Evolutionary conservation across 2,888 invertebrate genomes (phyloP).

Genomic region (Chirona hameri): DNA sequence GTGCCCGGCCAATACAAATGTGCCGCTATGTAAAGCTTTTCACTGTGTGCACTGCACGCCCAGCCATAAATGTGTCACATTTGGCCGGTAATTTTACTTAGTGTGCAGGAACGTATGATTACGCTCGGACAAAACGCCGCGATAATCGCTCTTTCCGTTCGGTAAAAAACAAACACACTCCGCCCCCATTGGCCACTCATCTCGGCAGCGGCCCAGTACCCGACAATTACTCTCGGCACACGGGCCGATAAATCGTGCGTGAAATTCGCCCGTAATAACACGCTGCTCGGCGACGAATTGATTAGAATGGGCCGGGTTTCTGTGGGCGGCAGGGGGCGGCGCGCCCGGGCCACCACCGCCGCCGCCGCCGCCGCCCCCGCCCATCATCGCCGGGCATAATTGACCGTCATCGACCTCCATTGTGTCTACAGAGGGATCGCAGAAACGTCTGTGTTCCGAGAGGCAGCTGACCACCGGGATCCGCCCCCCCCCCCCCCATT

Average conservation of each 20-base stretch:
- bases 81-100: slow-evolving; percentile 25
- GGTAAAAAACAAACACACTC: slow-evolving; percentile 13
- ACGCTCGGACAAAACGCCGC: background rate
- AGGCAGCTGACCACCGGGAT: background rate
- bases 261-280: slow-evolving; percentile 22
- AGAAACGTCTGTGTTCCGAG: background rate
- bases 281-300: slow-evolving; percentile 7
- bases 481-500: too few relatives aligned
- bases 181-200: slow-evolving; percentile 1
- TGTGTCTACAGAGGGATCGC: background rate
- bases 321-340: background rate
- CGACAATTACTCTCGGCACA: slow-evolving; percentile 5
- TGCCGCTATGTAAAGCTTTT: background rate
- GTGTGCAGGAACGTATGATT: slow-evolving; percentile 5
- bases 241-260: slow-evolving; percentile 6
- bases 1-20: too few relatives aligned
- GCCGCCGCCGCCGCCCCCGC: slow-evolving; percentile 1
- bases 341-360: background rate
- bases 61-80: slow-evolving; percentile 13
- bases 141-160: background rate
- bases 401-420: background rate
- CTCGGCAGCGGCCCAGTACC: background rate
- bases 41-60: background rate
- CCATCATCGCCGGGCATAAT: background rate
- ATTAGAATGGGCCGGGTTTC: background rate